Conservation (phyloP, 2,113 vertebrate species). For the Hemibagrus wyckioides region DNA sequence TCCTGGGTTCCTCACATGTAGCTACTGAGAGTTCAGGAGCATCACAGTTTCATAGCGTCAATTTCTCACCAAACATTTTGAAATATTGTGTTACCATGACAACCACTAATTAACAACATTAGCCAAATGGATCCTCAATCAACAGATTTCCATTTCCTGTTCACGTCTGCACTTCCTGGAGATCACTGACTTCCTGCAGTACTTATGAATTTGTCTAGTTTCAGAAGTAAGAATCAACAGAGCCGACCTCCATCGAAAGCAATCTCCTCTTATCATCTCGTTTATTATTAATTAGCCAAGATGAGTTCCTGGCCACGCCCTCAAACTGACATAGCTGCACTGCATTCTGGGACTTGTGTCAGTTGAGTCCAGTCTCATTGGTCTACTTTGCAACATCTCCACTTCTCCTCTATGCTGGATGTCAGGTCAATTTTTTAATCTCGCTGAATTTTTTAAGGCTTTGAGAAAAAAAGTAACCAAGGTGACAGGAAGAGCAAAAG, state of each 20-base stretch:
- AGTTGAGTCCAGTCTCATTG: neutral
- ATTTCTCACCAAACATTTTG: neutral
- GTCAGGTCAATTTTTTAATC: neutral
- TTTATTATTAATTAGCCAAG: neutral
- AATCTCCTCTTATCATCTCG: neutral
- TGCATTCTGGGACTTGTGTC: neutral
- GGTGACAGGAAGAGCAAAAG: neutral
- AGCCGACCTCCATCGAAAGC: neutral
- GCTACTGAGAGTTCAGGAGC: neutral
- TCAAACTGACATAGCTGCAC: neutral
- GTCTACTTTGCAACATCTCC: neutral
- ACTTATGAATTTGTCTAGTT: neutral
- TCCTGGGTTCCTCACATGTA: neutral
- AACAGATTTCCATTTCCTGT: neutral
- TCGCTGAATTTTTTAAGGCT: no score
- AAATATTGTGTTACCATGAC: neutral
- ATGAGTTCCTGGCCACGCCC: neutral
- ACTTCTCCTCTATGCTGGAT: neutral
- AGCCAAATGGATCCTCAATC: neutral
- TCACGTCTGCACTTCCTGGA: neutral
- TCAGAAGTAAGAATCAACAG: neutral
- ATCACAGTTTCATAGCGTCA: neutral
- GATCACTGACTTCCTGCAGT: neutral
- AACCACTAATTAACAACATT: neutral
- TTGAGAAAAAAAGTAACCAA: neutral